Evolutionary conservation across 1,140 invertebrate species (phyloP), one percentile per base, ranked within the genome.

Genomic region (Schlechtendalia chinensis): DNA sequence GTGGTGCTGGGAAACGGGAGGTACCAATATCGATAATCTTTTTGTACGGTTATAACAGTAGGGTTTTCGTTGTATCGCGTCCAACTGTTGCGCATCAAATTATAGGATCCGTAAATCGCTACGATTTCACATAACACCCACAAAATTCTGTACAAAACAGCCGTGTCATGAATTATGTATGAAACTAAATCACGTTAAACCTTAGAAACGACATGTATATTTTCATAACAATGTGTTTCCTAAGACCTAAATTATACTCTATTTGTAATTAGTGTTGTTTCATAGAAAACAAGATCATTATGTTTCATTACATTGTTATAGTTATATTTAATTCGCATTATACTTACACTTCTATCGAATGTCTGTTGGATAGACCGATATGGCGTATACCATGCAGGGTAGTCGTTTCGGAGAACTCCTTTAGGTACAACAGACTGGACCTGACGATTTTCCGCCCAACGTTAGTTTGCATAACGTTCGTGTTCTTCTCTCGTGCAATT

Each of bases 31-130:
- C 89, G 84, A 82, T 87, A 90, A 84, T 90, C 87, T 83, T 89
- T 90, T 82, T 90, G 87, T 80, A 90, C 83, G 0, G 89, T 88
- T 17, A 90, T 87, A 0, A 90, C 89, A 0, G 89, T 90, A 0
- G 89, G 89, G 83, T 88, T 90, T 19, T 87, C 87, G 27, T 84
- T 86, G 84, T 88, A 90, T 14, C 89, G 82, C 61, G 86, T 85
- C 85, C 86, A 87, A 81, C 88, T 89, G 12, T 87, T 86, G 85
- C 81, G 5, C 85, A 87, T 67, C 22, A 84, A 27, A 14, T 39
- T 65, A 8, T 59, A 61, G 14, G 83, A 81, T 24, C 82, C 82
- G 14, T 77, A 81, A 24, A 69, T 58, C 12, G 88, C 86, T 0
- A 85, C 65, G 0, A 82, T 61, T 0, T 87, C 85, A 3, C 87